phyloP scores from a whole-genome alignment of 2,888 invertebrate species.

The Pollenia amentaria region DNA sequence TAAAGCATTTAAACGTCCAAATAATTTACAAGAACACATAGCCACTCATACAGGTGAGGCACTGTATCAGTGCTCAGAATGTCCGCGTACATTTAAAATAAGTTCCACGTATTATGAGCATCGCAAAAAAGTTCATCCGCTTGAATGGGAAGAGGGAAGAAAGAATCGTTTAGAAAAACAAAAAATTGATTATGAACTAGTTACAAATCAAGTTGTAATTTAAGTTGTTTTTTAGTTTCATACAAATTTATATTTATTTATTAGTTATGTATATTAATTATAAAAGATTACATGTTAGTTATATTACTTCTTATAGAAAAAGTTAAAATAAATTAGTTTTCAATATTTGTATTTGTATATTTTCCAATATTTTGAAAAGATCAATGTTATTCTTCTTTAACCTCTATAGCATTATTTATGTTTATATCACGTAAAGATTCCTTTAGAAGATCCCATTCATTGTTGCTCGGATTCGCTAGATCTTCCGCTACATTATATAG shows the following conservation, averaged over 20 bases:
- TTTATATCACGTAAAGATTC: slow-evolving; percentile 96
- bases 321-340: no score
- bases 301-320: no score
- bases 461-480: slow-evolving; percentile 94
- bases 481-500: slow-evolving; percentile 98
- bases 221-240: not conserved
- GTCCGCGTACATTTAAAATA: slow-evolving; percentile 77
- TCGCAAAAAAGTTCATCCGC: slow-evolving; percentile 76
- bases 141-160: slow-evolving; percentile 64
- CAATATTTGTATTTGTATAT: no score
- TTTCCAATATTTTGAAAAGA: not conserved
- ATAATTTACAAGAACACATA: slow-evolving; percentile 76
- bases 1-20: slow-evolving; percentile 75
- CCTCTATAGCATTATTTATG: slow-evolving; percentile 88
- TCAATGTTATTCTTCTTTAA: slow-evolving; percentile 67
- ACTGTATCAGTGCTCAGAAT: slow-evolving; percentile 77
- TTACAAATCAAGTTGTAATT: slow-evolving; percentile 34
- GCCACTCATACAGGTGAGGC: slow-evolving; percentile 77
- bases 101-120: slow-evolving; percentile 77
- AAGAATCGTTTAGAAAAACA: slow-evolving; percentile 44
- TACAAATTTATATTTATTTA: not conserved
- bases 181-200: slow-evolving; percentile 46
- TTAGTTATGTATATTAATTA: no score
- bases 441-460: slow-evolving; percentile 97
- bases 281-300: no score